Percentiles rank a stretch among this genome's conserved stretches.
phyloP scores from a whole-genome alignment of 92 coral and sea anemone genomes.

The Bergia sp. region DNA sequence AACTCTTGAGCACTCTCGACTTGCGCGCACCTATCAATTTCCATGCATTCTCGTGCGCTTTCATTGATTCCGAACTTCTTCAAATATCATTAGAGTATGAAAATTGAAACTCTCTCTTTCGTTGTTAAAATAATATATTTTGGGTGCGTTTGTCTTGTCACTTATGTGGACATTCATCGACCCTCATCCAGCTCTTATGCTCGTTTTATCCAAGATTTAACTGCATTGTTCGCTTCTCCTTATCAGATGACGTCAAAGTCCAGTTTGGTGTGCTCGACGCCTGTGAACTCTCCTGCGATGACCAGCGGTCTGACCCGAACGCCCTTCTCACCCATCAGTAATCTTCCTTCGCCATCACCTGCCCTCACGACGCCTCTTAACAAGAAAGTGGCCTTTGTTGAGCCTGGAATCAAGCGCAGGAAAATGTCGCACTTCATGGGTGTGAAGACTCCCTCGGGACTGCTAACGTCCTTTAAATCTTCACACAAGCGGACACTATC shows the following conservation, averaged over 20 bases:
- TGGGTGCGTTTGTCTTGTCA: too few species aligned
- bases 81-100: too few species aligned
- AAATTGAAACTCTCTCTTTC: too few species aligned
- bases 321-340: constrained; percentile 40
- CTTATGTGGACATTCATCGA: not conserved
- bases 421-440: constrained; percentile 6
- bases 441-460: constrained; percentile 59
- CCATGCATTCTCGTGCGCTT: too few species aligned
- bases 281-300: not conserved
- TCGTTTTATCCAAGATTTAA: not conserved
- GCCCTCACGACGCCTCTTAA: not conserved
- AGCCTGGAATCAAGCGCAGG: not conserved
- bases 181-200: not conserved
- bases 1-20: too few species aligned
- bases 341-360: constrained; percentile 18
- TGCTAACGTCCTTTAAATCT: constrained; percentile 54
- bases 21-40: too few species aligned
- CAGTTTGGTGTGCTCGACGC: constrained; percentile 27
- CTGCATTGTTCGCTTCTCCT: not conserved
- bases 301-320: constrained; percentile 5
- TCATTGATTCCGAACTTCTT: too few species aligned
- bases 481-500: constrained; percentile 67
- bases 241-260: constrained; percentile 29
- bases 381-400: constrained; percentile 25
- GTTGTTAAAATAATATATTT: too few species aligned